Evolutionary conservation across 2,797 vertebrate genomes (phyloP).

Genomic region (Luscinia megarhynchos): DNA sequence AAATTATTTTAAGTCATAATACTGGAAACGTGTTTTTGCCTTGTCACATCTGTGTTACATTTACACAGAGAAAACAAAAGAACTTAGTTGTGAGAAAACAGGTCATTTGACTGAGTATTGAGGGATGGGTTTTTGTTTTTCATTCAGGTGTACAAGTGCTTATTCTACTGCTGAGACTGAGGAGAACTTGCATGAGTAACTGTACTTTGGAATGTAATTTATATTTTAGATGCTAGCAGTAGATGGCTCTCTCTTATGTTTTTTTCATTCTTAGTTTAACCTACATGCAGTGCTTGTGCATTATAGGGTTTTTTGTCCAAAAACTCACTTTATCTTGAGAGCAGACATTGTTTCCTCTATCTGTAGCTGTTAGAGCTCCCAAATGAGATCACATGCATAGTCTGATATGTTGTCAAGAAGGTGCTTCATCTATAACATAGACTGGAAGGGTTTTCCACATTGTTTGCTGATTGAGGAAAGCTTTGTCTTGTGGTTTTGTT

Average conservation of each 20-base stretch:
- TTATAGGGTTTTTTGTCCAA: not conserved
- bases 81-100: not conserved
- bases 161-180: not conserved
- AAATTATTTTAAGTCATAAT: not conserved
- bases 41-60: not conserved
- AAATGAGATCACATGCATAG: not conserved
- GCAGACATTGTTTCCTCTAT: not conserved
- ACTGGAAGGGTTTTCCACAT: accelerated
- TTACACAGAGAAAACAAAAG: not conserved
- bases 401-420: not conserved
- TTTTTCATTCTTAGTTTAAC: not conserved
- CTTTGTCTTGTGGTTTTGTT: not conserved
- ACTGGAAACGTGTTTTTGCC: not conserved
- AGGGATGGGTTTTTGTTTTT: not conserved
- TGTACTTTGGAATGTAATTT: not conserved
- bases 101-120: not conserved
- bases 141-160: not conserved
- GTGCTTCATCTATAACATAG: not conserved
- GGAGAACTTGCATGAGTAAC: not conserved
- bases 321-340: not conserved
- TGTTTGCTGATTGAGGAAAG: not conserved
- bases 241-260: conserved; percentile 22
- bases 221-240: not conserved
- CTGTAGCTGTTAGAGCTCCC: not conserved
- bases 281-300: not conserved